Base-by-base conservation (phyloP, 2,888 invertebrate species). In the Isotomurus palustris region DNA sequence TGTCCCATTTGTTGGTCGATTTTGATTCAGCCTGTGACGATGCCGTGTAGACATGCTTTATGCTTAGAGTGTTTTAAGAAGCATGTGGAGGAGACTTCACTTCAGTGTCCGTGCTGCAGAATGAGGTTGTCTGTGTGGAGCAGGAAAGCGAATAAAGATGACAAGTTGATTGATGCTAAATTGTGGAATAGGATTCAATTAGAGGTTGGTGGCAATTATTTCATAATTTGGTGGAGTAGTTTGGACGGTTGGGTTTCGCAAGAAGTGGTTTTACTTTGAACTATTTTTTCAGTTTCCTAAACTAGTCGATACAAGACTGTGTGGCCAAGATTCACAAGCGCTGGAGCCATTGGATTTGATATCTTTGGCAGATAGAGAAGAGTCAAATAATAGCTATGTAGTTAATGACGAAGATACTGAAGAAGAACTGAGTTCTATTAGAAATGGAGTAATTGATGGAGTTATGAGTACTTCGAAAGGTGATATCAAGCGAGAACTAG, bases 1-100 rank as follows among this genome's bases (percentile, higher is more conserved):
- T 91, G 91, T 77, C 86, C 88, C 62, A 84, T 91, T 75, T 91
- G 91, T 75, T 82, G 87, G 74, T 84, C 84, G 64, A 84, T 90
- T 73, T 78, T 88, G 71, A 81, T 88, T 72, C 85, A 89, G 76
- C 91, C 91, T 35, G 88, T 91, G 58, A 85, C 87, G 21, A 79
- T 91, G 74, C 90, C 91, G 24, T 91, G 91, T 76, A 81, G 80
- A 67, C 91, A 91, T 78, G 82, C 82, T 72, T 84, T 91, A 74
- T 91, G 91, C 76, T 78, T 82, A 66, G 76, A 78, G 57, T 91
- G 91, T 77, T 87, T 90, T 71, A 83, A 85, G 73, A 82, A 83
- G 67, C 86, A 85, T 72, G 81, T 89, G 72, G 83, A 86, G 76
- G 84, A 86, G 78, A 84, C 86, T 74, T 86, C 84, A 75, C 79